Percentiles rank a stretch among this genome's conserved stretches.
These are phyloP conservation scores for Listronotus oregonensis DNA, from an alignment of 1,140 invertebrate genomes.

Conservation along the genomic window DNA sequence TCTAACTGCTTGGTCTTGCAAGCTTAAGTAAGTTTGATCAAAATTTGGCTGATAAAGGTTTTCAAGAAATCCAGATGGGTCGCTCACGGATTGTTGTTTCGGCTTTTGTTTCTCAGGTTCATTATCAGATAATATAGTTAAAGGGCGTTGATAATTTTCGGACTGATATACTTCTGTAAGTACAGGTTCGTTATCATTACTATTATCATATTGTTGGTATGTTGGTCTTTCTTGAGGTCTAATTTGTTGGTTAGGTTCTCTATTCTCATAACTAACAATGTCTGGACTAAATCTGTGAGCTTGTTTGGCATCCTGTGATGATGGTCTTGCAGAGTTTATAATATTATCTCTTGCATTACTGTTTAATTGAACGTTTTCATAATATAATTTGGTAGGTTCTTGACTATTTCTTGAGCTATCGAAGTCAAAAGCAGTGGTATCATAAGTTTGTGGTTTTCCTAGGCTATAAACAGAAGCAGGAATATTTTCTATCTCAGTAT, in stretches of 20 bases:
- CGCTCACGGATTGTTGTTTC: slow-evolving; percentile 4
- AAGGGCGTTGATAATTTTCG: slow-evolving; percentile 1
- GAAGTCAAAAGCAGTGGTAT: not conserved
- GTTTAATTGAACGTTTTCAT: not conserved
- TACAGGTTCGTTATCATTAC: not conserved
- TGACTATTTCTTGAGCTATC: not conserved
- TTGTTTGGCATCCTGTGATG: not conserved
- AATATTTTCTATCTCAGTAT: slow-evolving; percentile 31
- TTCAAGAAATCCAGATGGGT: slow-evolving; percentile 1
- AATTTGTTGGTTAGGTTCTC: slow-evolving; percentile 9
- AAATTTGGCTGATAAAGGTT: slow-evolving; percentile 27
- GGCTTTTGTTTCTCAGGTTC: slow-evolving; percentile 2
- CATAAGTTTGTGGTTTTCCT: slow-evolving; percentile 9
- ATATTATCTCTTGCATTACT: not conserved
- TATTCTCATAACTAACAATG: slow-evolving; percentile 21
- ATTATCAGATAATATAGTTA: not conserved
- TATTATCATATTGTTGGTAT: slow-evolving; percentile 1
- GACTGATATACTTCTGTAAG: not conserved
- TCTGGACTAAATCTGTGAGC: slow-evolving; percentile 21
- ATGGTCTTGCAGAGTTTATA: not conserved
- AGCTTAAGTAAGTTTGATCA: slow-evolving; percentile 49
- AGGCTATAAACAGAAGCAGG: slow-evolving; percentile 40
- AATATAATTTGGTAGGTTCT: not conserved
- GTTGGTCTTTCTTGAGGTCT: slow-evolving; percentile 7
- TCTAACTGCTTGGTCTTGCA: slow-evolving; percentile 59